phyloP scores from a whole-genome alignment of 2,797 vertebrate species.

The Buphagus erythrorhynchus region DNA sequence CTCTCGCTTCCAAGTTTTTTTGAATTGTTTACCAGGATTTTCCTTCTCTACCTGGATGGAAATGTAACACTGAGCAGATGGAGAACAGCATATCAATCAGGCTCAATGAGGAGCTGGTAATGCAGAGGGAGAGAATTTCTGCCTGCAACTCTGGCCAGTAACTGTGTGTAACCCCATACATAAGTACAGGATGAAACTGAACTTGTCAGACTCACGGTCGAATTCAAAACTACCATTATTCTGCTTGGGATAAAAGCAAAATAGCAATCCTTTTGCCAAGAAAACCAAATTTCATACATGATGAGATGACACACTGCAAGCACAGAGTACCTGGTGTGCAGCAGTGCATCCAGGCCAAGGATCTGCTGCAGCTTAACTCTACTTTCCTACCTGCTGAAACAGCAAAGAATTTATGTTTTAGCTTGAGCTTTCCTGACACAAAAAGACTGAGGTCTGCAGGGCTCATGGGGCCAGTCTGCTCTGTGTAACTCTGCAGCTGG shows the following conservation, averaged over 20 bases:
- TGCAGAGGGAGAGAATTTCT: background rate
- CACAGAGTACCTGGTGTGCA: background rate
- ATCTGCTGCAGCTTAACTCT: background rate
- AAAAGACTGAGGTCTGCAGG: background rate
- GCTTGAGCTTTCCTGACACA: background rate
- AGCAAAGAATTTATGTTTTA: background rate
- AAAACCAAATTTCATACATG: accelerated
- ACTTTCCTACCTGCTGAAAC: background rate
- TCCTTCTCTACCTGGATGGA: background rate
- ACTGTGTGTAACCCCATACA: background rate
- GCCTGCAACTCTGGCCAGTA: background rate
- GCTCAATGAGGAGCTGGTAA: background rate
- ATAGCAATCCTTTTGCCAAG: background rate
- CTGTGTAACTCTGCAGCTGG: background rate
- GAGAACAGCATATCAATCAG: background rate
- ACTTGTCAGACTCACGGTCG: background rate
- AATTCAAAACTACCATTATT: background rate
- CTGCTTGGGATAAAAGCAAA: background rate
- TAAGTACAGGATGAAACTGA: background rate
- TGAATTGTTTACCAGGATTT: background rate
- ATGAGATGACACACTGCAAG: background rate
- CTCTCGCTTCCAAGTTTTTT: background rate
- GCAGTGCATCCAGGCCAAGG: background rate
- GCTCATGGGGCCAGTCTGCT: background rate
- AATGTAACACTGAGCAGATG: background rate